phyloP scores from a whole-genome alignment of 2,888 invertebrate species.

The Synanthedon tipuliformis region DNA sequence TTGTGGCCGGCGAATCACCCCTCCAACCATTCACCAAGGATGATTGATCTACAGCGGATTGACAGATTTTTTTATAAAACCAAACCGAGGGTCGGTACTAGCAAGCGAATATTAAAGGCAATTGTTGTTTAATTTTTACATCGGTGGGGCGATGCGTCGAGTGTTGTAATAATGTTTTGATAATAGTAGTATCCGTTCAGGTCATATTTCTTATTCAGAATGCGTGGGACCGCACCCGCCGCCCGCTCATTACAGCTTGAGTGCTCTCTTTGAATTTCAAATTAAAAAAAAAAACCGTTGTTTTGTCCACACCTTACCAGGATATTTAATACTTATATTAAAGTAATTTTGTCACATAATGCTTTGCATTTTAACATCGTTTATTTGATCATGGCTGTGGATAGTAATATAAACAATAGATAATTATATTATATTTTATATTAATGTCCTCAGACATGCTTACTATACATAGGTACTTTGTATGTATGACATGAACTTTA shows the following conservation, averaged over 20 bases:
- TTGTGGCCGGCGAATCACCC: conserved; percentile 57
- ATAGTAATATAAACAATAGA: too few relatives aligned
- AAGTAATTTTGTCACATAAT: too few relatives aligned
- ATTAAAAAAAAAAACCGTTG: conserved; percentile 31
- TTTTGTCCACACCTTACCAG: neutral
- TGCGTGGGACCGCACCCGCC: conserved; percentile 51
- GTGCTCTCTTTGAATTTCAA: conserved; percentile 43
- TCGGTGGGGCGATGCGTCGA: conserved; percentile 59
- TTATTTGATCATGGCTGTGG: too few relatives aligned
- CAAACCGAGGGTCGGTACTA: conserved; percentile 50
- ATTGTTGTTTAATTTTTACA: conserved; percentile 71
- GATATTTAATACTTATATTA: neutral
- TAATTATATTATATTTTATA: too few relatives aligned
- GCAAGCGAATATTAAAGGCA: conserved; percentile 67
- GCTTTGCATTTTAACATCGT: too few relatives aligned
- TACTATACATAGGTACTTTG: too few relatives aligned
- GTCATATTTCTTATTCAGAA: conserved; percentile 68
- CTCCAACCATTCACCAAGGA: conserved; percentile 54
- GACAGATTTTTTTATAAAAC: conserved; percentile 66
- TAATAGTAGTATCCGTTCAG: conserved; percentile 68
- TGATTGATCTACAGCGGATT: conserved; percentile 69
- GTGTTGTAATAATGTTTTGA: conserved; percentile 71
- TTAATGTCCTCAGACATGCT: too few relatives aligned
- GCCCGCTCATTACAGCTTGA: conserved; percentile 25
- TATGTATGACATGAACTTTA: too few relatives aligned